These are phyloP conservation scores for Drosophila neutralis DNA, from an alignment of 2,888 invertebrate genomes.

Conservation along the genomic window DNA sequence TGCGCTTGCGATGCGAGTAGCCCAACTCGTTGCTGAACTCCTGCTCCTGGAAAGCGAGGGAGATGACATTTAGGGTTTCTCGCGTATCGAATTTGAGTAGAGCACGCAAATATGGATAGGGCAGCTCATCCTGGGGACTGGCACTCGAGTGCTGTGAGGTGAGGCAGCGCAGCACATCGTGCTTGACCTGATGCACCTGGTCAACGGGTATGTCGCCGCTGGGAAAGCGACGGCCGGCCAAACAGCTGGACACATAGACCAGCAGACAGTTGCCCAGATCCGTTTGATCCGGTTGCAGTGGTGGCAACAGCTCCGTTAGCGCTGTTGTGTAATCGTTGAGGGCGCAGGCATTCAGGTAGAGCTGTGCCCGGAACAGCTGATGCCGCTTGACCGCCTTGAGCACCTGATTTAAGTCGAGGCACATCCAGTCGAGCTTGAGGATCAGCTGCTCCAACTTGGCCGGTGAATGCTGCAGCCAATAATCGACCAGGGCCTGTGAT, in stretches of 20 bases:
- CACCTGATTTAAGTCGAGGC: constrained; percentile 91
- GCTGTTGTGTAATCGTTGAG: constrained; percentile 91
- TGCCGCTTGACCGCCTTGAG: constrained; percentile 83
- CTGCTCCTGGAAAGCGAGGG: constrained; percentile 92
- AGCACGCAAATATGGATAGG: constrained; percentile 90
- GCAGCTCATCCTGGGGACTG: constrained; percentile 87
- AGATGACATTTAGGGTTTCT: constrained; percentile 93
- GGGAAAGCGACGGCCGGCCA: constrained; percentile 94
- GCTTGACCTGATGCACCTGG: constrained; percentile 88
- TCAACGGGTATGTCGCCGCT: constrained; percentile 89
- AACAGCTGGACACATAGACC: constrained; percentile 94
- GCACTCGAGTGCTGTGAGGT: constrained; percentile 89
- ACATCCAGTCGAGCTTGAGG: constrained; percentile 89
- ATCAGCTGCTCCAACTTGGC: constrained; percentile 89
- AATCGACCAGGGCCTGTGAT: constrained; percentile 89
- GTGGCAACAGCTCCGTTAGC: constrained; percentile 88
- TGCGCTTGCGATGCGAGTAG: constrained; percentile 89
- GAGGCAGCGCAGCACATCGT: constrained; percentile 89
- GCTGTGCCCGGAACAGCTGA: constrained; percentile 84
- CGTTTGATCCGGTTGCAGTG: constrained; percentile 84
- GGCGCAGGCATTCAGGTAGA: constrained; percentile 92
- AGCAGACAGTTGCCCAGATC: constrained; percentile 92
- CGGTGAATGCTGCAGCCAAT: constrained; percentile 87
- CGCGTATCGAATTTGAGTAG: constrained; percentile 92
- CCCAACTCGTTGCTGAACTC: constrained; percentile 91